phyloP scores from a whole-genome alignment of 2,888 invertebrate genomes.

The Creontiades dilutus region DNA sequence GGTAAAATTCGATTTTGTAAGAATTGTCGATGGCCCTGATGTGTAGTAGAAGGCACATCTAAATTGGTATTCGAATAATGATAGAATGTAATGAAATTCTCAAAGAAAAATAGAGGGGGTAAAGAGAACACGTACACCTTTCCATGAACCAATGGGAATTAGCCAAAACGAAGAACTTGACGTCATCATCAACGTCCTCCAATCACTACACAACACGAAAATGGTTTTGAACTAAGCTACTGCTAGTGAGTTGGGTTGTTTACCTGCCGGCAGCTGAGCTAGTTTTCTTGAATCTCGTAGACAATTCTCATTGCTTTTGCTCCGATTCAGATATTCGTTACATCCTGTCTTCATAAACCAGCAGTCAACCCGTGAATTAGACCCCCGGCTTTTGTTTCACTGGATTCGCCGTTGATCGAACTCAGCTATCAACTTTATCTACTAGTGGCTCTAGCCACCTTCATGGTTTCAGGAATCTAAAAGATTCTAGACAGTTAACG shows the following conservation, averaged over 20 bases:
- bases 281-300: neutral
- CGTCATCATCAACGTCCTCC: conserved; percentile 31
- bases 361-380: too few relatives aligned
- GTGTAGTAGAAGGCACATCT: too few relatives aligned
- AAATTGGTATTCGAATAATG: too few relatives aligned
- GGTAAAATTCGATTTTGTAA: neutral
- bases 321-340: too few relatives aligned
- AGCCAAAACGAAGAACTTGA: neutral
- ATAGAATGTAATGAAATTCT: neutral
- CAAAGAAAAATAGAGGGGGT: neutral
- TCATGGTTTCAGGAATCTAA: conserved; percentile 1
- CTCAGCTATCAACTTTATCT: too few relatives aligned
- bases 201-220: conserved; percentile 60
- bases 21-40: too few relatives aligned
- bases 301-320: too few relatives aligned
- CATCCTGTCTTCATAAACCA: too few relatives aligned
- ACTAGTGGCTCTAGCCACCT: neutral
- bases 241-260: conserved; percentile 7
- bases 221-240: neutral
- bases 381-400: too few relatives aligned
- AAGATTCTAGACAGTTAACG: neutral
- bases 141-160: neutral
- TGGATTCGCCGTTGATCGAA: neutral
- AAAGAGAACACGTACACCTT: conserved; percentile 21
- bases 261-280: conserved; percentile 56